phyloP scores from a whole-genome alignment of 2,113 vertebrate species.

The Cyrtonyx montezumae region DNA sequence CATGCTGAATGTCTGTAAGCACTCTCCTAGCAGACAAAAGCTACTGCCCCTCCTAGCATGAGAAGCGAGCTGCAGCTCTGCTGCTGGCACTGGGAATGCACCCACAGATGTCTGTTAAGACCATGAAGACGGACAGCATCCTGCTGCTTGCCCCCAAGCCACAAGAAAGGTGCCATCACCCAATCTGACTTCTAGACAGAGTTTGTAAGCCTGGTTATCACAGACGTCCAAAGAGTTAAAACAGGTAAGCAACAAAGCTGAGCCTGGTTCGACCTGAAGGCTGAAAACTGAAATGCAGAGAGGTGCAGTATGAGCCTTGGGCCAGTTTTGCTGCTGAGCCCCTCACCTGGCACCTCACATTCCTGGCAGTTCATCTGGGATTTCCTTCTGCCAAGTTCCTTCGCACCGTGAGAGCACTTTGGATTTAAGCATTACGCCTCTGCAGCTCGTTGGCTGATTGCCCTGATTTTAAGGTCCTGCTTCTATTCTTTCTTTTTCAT shows the following conservation, averaged over 20 bases:
- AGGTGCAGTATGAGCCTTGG: not conserved
- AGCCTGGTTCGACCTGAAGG: not conserved
- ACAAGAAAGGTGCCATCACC: not conserved
- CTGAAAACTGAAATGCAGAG: not conserved
- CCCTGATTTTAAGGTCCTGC: not conserved
- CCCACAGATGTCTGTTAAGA: not conserved
- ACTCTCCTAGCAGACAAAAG: not conserved
- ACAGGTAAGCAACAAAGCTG: not conserved
- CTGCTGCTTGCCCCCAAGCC: not conserved
- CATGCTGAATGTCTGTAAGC: accelerated
- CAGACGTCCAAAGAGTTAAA: not conserved
- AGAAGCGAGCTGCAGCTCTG: not conserved
- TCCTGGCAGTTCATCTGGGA: too few relatives aligned
- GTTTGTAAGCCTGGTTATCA: not conserved
- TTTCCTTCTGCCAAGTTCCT: not conserved
- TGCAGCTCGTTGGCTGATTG: not conserved
- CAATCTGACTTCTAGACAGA: not conserved
- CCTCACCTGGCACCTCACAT: not conserved
- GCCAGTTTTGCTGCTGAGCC: not conserved
- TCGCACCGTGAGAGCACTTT: not conserved
- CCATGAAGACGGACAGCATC: not conserved
- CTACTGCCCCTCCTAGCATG: accelerated
- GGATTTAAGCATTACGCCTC: not conserved
- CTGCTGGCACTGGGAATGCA: accelerated
- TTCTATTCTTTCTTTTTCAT: not conserved